Base-by-base conservation (phyloP, 2,113 vertebrate species). In the Spermophilus dauricus region DNA sequence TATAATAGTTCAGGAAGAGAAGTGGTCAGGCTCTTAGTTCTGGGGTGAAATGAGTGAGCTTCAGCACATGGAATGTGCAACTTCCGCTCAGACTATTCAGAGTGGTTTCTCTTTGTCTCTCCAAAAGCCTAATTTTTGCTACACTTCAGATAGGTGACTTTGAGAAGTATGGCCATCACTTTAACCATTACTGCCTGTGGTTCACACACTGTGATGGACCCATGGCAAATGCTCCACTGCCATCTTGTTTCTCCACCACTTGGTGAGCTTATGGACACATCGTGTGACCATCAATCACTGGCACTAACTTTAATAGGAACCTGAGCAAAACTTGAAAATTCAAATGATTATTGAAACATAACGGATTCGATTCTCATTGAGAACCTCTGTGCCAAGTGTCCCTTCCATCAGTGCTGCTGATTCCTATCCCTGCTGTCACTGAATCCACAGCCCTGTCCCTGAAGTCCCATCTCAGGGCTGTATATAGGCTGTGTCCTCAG, bases 121-220 rank as follows among this genome's bases (percentile, higher is more conserved):
- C 53, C 6, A 16, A 51, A 72, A 86, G 73, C 30, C 78, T 30
- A 20, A 75, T 30, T 26, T 53, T 42, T 53, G 39, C 72, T 53
- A 18, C 0, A 5, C 37, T 32, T 67, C 37, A 34, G 42, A 6
- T 34, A 12, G 18, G 5, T 0, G 32, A 6, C 63, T 61, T 37
- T 4, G 24, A 86, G 48, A 90, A 56, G 48, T 39, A 32, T 5
- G 18, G 39, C 48, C 7, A 1, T 48, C 6, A 4, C 67, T 2
- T 2, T 20, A 13, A 16, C 24, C 45, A 30, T 39, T 0, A 0
- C 13, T 13, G 2, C 7, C 34, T 26, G 2, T 1, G 8, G 26
- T 4, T 73, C 42, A 14, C 5, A 34, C 37, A 30, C 42, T 3
- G 11, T 4, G 2, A 4, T 11, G n/a, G 1, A 2, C 75, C 18